These are phyloP conservation scores for Candoia aspera DNA, from an alignment of 2,113 vertebrate species.

Conservation along the genomic window DNA sequence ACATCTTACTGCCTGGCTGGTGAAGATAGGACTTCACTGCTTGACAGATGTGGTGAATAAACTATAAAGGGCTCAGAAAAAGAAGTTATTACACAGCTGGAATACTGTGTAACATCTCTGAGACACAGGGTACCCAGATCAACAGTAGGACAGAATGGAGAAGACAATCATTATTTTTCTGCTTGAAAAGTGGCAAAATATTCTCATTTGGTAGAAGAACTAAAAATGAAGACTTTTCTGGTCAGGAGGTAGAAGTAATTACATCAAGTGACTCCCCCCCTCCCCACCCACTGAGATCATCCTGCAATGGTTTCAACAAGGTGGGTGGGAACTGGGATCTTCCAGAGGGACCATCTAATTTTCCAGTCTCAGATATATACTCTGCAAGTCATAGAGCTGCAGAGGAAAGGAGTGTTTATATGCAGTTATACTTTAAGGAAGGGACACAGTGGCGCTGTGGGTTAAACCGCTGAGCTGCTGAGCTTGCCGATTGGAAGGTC, in stretches of 20 bases:
- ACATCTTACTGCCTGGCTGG: constrained; percentile 32
- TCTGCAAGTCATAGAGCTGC: too few species aligned
- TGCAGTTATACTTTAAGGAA: too few species aligned
- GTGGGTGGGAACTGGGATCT: background rate
- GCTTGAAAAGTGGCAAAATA: constrained; percentile 9
- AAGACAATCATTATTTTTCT: background rate
- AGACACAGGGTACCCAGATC: constrained; percentile 11
- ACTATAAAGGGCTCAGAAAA: too few species aligned
- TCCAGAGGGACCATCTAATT: background rate
- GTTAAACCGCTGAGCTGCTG: too few species aligned
- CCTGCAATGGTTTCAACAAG: background rate
- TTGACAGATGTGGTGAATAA: constrained; percentile 23
- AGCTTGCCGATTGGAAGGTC: too few species aligned
- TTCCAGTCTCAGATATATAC: background rate
- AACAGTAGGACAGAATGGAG: background rate
- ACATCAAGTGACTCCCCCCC: too few species aligned
- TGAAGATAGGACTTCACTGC: constrained; percentile 22
- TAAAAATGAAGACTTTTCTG: background rate
- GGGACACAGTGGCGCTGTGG: too few species aligned
- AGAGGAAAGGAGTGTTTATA: too few species aligned
- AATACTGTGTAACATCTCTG: background rate
- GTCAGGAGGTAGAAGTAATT: background rate
- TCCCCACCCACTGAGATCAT: background rate
- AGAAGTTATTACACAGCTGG: constrained; percentile 2
- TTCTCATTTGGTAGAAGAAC: constrained; percentile 25